Evolutionary conservation across 2,113 vertebrate species (phyloP).

Genomic region (Phalacrocorax aristotelis): DNA sequence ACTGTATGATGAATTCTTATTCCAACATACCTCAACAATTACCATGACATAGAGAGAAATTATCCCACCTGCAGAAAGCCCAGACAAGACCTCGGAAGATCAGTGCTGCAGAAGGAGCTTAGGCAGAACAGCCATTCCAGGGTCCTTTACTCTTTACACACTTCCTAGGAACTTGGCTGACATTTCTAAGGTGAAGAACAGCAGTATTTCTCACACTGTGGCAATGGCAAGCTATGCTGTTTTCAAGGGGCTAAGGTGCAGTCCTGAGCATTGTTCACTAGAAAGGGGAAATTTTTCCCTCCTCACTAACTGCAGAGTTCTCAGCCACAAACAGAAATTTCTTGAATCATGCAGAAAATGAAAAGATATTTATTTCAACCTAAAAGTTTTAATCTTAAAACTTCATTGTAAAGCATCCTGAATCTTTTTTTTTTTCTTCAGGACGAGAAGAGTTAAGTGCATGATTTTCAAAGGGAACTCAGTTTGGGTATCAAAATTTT

Average conservation of each 20-base stretch:
- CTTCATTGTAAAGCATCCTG: background rate
- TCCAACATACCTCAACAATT: background rate
- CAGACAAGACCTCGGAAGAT: background rate
- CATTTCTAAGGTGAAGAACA: background rate
- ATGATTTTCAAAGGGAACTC: background rate
- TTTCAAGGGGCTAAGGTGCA: background rate
- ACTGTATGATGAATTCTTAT: background rate
- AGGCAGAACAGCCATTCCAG: background rate
- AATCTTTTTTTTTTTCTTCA: background rate
- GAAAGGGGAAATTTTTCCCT: background rate
- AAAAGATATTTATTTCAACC: background rate
- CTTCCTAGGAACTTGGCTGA: background rate
- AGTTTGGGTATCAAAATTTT: background rate
- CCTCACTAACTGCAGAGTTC: background rate
- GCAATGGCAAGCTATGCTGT: background rate
- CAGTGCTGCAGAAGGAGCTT: background rate
- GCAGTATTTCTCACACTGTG: background rate
- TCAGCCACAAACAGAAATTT: background rate
- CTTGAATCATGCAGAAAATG: background rate
- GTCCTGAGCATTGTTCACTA: background rate
- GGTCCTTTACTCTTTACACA: background rate
- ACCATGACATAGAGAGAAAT: background rate
- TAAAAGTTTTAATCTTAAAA: background rate
- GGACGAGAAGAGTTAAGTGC: background rate
- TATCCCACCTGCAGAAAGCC: background rate